Evolutionary conservation across 2,888 invertebrate species (phyloP).

Genomic region (Caenorhabditis sp.): DNA sequence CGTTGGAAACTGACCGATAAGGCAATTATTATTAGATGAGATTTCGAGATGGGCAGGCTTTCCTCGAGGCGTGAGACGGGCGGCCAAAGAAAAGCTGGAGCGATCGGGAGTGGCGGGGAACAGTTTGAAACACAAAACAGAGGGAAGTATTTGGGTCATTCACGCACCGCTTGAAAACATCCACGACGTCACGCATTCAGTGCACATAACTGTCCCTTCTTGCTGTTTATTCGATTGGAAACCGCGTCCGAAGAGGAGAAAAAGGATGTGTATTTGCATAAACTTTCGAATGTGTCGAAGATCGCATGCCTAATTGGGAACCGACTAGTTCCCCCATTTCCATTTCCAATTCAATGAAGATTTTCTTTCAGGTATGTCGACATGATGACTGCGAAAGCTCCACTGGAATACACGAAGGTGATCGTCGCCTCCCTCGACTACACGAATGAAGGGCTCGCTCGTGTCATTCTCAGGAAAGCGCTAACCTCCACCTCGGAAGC

Average conservation of each 20-base stretch:
- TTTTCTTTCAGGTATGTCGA: slow-evolving; percentile 42
- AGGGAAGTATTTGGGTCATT: slow-evolving; percentile 30
- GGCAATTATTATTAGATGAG: slow-evolving; percentile 37
- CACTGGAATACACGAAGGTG: slow-evolving; percentile 93
- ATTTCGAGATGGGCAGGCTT: slow-evolving; percentile 6
- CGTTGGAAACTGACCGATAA: slow-evolving; percentile 28
- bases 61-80: background rate
- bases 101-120: background rate
- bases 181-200: slow-evolving; percentile 19
- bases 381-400: slow-evolving; percentile 86
- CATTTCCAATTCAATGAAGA: slow-evolving; percentile 3
- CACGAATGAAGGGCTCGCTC: slow-evolving; percentile 81
- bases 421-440: slow-evolving; percentile 94
- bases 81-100: background rate
- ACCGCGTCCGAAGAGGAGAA: background rate
- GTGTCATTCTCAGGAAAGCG: slow-evolving; percentile 82
- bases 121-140: slow-evolving; percentile 24
- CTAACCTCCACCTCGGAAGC: slow-evolving; percentile 79
- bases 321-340: slow-evolving; percentile 19
- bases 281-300: slow-evolving; percentile 26
- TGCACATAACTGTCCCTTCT: slow-evolving; percentile 30
- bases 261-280: slow-evolving; percentile 51
- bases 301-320: slow-evolving; percentile 19
- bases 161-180: slow-evolving; percentile 30
- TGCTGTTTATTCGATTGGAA: slow-evolving; percentile 48